These are phyloP conservation scores for Rhineura floridana DNA, from an alignment of 2,113 vertebrate species.

Conservation along the genomic window DNA sequence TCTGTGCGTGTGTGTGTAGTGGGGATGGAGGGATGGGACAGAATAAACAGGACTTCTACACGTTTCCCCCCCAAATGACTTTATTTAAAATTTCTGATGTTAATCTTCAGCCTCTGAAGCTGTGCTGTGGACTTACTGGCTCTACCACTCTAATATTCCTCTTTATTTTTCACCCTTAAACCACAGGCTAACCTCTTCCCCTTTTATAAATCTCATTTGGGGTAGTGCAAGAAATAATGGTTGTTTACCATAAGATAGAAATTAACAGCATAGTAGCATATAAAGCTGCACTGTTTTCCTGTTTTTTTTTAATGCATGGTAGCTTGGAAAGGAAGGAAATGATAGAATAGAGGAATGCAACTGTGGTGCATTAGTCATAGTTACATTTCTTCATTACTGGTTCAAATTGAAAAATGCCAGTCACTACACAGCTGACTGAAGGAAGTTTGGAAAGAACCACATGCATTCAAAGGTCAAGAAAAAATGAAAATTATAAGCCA, in stretches of 20 bases:
- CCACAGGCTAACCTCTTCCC: not conserved
- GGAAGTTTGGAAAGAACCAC: constrained; percentile 60
- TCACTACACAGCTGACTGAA: constrained; percentile 51
- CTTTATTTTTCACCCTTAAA: not conserved
- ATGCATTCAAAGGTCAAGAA: constrained; percentile 62
- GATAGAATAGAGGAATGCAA: constrained; percentile 39
- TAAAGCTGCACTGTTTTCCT: not conserved
- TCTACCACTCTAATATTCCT: not conserved
- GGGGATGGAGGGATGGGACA: not conserved
- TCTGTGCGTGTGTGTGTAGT: not conserved
- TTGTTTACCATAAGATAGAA: constrained; percentile 20
- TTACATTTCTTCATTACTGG: constrained; percentile 66
- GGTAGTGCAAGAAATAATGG: not conserved
- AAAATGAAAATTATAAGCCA: constrained; percentile 66
- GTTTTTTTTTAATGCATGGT: constrained; percentile 21
- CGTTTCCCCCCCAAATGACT: not conserved
- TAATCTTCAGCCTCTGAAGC: accelerated
- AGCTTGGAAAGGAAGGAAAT: constrained; percentile 42
- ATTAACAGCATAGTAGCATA: accelerated
- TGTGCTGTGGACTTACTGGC: accelerated
- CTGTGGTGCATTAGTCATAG: constrained; percentile 56
- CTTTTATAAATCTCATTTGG: constrained; percentile 1
- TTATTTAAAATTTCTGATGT: not conserved
- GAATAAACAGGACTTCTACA: not conserved
- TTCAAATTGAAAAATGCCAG: constrained; percentile 73